phyloP scores from a whole-genome alignment of 2,113 vertebrate species.

The Lonchura striata region DNA sequence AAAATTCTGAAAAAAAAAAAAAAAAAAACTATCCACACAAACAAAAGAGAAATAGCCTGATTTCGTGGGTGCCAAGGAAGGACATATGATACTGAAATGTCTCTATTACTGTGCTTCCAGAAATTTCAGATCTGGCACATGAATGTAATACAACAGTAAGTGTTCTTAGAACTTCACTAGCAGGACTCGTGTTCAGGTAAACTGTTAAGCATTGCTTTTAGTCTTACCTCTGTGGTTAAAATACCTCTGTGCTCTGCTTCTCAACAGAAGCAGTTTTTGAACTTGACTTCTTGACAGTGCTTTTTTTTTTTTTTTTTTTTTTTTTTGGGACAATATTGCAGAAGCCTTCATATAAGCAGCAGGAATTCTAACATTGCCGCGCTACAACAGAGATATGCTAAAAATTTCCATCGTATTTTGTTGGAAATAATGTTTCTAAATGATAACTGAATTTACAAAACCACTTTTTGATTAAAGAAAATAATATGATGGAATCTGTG shows the following conservation, averaged over 20 bases:
- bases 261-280: background rate
- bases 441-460: background rate
- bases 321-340: background rate
- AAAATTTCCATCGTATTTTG: background rate
- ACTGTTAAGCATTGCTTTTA: background rate
- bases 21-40: background rate
- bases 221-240: background rate
- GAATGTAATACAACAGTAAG: background rate
- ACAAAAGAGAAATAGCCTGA: background rate
- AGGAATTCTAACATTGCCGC: background rate
- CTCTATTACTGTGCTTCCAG: background rate
- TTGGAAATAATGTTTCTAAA: background rate
- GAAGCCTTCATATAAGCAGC: background rate
- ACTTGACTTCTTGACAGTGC: background rate
- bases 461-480: background rate
- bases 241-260: background rate
- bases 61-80: background rate
- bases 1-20: background rate
- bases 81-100: background rate
- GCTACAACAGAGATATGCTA: fast-evolving
- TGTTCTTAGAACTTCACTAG: background rate
- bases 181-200: background rate
- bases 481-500: background rate
- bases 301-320: background rate
- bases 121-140: background rate